Conservation (phyloP, 2,888 invertebrate genomes). For the Plebejus anna region DNA sequence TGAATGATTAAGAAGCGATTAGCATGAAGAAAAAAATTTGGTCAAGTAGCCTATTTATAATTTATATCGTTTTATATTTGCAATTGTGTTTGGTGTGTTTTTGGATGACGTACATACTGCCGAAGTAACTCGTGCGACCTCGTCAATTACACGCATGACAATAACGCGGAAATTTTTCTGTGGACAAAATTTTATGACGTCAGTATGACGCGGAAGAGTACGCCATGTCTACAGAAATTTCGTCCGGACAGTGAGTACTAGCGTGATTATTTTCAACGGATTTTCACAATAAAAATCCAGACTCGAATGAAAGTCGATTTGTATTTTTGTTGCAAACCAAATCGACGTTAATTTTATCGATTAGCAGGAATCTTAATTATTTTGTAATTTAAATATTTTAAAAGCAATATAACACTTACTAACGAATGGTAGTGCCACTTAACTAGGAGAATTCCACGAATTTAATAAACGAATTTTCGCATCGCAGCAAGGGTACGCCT, state of each 20-base stretch:
- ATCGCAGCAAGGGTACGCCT: not conserved
- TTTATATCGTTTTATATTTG: constrained; percentile 2
- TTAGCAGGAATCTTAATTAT: not conserved
- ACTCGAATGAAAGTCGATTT: not conserved
- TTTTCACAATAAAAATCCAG: not conserved
- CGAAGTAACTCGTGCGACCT: not conserved
- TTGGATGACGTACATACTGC: not conserved
- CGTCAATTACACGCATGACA: constrained; percentile 11
- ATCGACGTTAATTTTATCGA: constrained; percentile 4
- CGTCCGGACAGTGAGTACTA: not conserved
- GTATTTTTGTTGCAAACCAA: not conserved
- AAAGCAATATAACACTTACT: not conserved
- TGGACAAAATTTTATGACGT: not conserved
- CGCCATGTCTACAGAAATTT: not conserved
- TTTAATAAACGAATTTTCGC: not conserved
- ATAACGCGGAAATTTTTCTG: not conserved
- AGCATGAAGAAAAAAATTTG: too few species aligned
- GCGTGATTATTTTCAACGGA: not conserved
- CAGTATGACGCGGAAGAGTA: not conserved
- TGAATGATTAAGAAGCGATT: too few species aligned
- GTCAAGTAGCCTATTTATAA: not conserved
- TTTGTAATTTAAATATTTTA: not conserved
- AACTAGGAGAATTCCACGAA: not conserved
- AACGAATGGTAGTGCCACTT: constrained; percentile 6
- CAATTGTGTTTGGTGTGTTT: constrained; percentile 1